These are phyloP conservation scores for Arctocebus calabarensis DNA, from an alignment of 2,797 vertebrate genomes.

Conservation along the genomic window DNA sequence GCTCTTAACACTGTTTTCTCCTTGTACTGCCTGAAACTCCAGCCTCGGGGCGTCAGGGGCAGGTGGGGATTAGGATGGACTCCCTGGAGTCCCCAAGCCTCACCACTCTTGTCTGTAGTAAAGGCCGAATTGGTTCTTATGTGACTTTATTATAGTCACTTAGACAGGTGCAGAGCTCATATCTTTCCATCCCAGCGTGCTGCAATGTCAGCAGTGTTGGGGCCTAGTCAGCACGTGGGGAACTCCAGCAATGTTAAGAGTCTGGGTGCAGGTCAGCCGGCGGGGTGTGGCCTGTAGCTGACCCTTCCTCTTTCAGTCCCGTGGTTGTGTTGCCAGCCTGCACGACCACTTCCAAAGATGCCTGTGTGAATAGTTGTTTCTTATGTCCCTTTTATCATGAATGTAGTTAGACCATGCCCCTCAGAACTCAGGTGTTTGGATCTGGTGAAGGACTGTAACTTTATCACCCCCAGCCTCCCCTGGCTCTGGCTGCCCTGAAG, in stretches of 20 bases:
- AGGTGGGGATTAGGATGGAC: neutral
- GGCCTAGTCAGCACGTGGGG: neutral
- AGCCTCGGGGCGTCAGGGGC: neutral
- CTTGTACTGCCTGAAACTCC: neutral
- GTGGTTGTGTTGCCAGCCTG: neutral
- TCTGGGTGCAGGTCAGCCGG: neutral
- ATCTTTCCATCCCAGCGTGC: neutral
- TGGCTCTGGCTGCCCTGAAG: neutral
- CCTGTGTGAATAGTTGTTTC: neutral
- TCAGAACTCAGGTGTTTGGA: neutral
- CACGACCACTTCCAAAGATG: neutral
- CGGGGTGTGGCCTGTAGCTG: neutral
- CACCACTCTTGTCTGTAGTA: neutral
- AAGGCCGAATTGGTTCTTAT: neutral
- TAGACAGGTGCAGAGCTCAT: neutral
- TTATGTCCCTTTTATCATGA: slow-evolving; percentile 26
- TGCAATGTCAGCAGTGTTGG: neutral
- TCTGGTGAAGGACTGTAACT: neutral
- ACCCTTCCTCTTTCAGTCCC: neutral
- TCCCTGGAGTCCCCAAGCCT: neutral
- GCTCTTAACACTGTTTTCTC: neutral
- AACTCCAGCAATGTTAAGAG: neutral
- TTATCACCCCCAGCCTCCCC: neutral
- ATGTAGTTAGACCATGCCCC: neutral
- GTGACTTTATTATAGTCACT: neutral